Percentiles rank a stretch among this genome's conserved stretches.
phyloP scores from a whole-genome alignment of 1,140 invertebrate species.

The Danaus plexippus region DNA sequence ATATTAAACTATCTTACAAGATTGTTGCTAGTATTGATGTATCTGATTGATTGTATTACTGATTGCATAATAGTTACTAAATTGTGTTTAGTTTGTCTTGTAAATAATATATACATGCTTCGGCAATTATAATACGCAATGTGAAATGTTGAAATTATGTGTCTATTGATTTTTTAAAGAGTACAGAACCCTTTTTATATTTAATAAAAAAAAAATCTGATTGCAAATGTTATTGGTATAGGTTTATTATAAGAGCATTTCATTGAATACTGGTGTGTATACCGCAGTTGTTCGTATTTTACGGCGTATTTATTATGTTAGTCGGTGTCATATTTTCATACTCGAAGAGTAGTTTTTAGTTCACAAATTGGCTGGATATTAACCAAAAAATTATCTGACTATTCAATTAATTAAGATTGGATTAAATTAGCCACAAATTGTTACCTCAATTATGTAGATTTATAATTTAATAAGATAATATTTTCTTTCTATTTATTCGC shows the following conservation, averaged over 20 bases:
- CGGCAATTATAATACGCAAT: not conserved
- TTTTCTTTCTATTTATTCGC: too few relatives aligned
- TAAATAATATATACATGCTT: too few relatives aligned
- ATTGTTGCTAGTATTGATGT: constrained; percentile 3
- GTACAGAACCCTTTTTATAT: not conserved
- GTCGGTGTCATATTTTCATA: too few relatives aligned
- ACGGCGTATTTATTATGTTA: too few relatives aligned
- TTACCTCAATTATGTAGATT: not conserved
- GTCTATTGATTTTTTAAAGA: not conserved
- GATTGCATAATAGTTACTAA: constrained; percentile 8
- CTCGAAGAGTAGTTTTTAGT: too few relatives aligned
- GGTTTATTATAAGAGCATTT: too few relatives aligned
- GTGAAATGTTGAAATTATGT: constrained; percentile 1
- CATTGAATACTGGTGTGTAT: too few relatives aligned
- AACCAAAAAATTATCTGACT: too few relatives aligned
- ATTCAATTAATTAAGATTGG: too few relatives aligned
- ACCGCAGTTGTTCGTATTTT: too few relatives aligned
- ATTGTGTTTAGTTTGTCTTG: not conserved
- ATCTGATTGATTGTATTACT: constrained; percentile 11
- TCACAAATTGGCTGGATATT: too few relatives aligned
- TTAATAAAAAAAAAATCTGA: constrained; percentile 1
- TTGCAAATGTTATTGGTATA: not conserved
- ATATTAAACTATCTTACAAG: constrained; percentile 18
- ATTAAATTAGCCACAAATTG: too few relatives aligned
- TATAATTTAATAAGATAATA: not conserved